A percentile compares a stretch with the other conserved stretches of the same genome.
These are phyloP conservation scores for Apogon hyalosoma DNA, from an alignment of 2,797 vertebrate genomes.

Conservation along the genomic window DNA sequence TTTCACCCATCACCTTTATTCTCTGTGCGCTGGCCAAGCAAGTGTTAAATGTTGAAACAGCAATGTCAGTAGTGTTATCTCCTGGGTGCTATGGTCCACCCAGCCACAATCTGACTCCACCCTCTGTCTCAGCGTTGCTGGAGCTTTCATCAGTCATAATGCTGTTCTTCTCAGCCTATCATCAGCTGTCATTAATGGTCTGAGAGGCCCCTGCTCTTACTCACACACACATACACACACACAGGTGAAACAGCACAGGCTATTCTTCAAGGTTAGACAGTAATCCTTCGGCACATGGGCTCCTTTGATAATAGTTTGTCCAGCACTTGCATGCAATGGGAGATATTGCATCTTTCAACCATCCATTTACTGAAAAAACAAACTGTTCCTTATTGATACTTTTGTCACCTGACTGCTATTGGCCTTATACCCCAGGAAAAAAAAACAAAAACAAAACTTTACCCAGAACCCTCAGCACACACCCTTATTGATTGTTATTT, in stretches of 20 bases:
- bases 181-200: slow-evolving; percentile 74
- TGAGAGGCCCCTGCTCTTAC: slow-evolving; percentile 64
- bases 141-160: slow-evolving; percentile 74
- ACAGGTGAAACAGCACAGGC: slow-evolving; percentile 48
- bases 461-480: slow-evolving; percentile 57
- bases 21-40: slow-evolving; percentile 25
- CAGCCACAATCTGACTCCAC: slow-evolving; percentile 56
- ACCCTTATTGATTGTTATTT: slow-evolving; percentile 70
- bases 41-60: slow-evolving; percentile 61
- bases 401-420: slow-evolving; percentile 36
- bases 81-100: slow-evolving; percentile 22
- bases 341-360: slow-evolving; percentile 8
- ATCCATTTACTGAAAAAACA: slow-evolving; percentile 20
- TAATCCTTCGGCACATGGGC: slow-evolving; percentile 29
- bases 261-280: slow-evolving; percentile 60
- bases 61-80: slow-evolving; percentile 64
- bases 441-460: slow-evolving; percentile 58
- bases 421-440: slow-evolving; percentile 43
- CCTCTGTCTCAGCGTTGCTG: slow-evolving; percentile 46
- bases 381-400: slow-evolving; percentile 13
- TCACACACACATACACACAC: slow-evolving; percentile 50
- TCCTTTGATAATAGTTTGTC: slow-evolving; percentile 48
- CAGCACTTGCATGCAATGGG: slow-evolving; percentile 17
- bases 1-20: not conserved
- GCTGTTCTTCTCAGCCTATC: slow-evolving; percentile 70